phyloP scores from a whole-genome alignment of 2,888 invertebrate genomes.

The Argyresthia goedartella region DNA sequence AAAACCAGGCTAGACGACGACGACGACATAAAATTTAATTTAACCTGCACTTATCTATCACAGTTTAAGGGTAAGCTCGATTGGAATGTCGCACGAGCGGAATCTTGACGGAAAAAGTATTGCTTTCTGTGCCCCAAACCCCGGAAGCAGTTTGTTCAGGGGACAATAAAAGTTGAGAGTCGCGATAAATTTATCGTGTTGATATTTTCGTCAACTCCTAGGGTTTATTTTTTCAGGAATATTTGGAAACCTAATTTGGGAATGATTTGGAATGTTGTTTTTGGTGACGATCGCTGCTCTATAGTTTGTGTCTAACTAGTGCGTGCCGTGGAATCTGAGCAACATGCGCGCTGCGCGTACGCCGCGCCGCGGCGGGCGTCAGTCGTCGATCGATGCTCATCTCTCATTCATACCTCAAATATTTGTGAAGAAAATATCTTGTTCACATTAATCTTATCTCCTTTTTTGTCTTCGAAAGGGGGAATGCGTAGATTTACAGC shows the following conservation, averaged over 20 bases:
- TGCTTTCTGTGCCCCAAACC: constrained; percentile 20
- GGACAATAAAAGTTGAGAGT: constrained; percentile 24
- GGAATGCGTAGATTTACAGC: neutral
- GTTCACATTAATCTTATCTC: neutral
- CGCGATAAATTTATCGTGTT: neutral
- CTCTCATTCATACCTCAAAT: constrained; percentile 4
- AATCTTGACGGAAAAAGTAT: constrained; percentile 13
- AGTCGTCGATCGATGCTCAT: neutral
- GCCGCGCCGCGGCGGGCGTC: neutral
- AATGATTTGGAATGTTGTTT: neutral
- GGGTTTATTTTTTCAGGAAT: neutral
- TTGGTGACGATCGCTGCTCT: neutral
- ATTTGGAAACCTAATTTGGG: neutral
- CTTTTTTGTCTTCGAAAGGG: neutral
- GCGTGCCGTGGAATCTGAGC: neutral
- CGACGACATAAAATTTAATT: constrained; percentile 1
- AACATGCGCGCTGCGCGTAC: neutral
- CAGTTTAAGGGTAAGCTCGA: neutral
- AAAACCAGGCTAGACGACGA: constrained; percentile 6
- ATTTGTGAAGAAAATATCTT: constrained; percentile 3
- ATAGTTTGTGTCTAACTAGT: neutral
- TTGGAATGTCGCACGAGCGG: neutral
- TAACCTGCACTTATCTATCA: neutral
- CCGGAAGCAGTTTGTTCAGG: constrained; percentile 34
- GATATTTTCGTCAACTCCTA: neutral